A percentile compares a stretch with the other conserved stretches of the same genome.
Conservation (phyloP, 1,140 invertebrate genomes). For the Camponotus floridanus region DNA sequence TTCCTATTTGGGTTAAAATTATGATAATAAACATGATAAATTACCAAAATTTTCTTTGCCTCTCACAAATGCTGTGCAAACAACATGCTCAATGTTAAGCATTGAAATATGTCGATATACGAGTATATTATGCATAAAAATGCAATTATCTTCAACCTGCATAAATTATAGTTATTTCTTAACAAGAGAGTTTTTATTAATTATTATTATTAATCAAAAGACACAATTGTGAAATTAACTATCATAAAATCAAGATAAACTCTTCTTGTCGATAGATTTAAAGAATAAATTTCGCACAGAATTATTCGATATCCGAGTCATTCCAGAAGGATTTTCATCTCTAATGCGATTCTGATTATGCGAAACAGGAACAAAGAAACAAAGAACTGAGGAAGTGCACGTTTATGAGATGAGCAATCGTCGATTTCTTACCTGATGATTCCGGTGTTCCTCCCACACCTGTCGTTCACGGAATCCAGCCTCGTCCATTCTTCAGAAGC, state of each 20-base stretch:
- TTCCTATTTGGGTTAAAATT: neutral
- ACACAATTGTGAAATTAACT: neutral
- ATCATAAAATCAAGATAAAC: neutral
- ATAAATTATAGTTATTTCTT: neutral
- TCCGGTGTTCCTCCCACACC: slow-evolving; percentile 53
- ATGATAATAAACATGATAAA: slow-evolving; percentile 34
- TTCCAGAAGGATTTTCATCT: neutral
- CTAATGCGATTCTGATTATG: neutral
- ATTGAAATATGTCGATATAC: neutral
- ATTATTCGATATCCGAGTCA: neutral
- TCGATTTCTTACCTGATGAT: slow-evolving; percentile 67
- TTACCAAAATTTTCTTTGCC: slow-evolving; percentile 3
- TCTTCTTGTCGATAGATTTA: neutral
- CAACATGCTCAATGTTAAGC: neutral
- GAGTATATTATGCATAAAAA: neutral
- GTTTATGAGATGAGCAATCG: slow-evolving; percentile 12
- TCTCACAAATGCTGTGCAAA: neutral
- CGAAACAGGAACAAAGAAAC: neutral
- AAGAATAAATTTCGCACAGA: neutral
- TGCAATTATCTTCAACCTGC: neutral
- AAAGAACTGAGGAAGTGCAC: neutral
- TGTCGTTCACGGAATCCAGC: slow-evolving; percentile 39
- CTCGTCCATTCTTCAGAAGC: slow-evolving; percentile 61
- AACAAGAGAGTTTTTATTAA: neutral
- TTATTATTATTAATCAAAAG: slow-evolving; percentile 12